A percentile compares a stretch with the other conserved stretches of the same genome.
Evolutionary conservation across 2,113 vertebrate genomes (phyloP).

Genomic region (Megalops atlanticus): DNA sequence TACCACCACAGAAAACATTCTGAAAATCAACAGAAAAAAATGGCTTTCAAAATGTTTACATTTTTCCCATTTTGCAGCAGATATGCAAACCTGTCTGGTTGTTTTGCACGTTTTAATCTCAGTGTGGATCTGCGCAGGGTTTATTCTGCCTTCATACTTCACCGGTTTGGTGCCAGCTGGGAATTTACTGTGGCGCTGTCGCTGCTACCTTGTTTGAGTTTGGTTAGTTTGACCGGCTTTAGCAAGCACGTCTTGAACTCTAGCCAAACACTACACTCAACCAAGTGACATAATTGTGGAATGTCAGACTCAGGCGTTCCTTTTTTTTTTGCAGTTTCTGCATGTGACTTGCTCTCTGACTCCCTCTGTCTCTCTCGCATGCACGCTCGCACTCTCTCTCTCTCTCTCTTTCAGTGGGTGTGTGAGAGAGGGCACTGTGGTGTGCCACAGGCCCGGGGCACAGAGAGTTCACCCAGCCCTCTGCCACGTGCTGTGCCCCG

Average conservation of each 20-base stretch:
- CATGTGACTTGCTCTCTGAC: no score
- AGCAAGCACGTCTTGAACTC: not conserved
- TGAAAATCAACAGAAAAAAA: no score
- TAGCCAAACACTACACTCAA: not conserved
- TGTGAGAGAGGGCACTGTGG: conserved; percentile 24
- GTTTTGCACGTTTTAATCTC: not conserved
- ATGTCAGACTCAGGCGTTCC: not conserved
- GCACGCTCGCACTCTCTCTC: not conserved
- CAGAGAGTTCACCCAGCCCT: conserved; percentile 26
- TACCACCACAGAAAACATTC: not conserved
- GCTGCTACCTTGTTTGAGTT: not conserved
- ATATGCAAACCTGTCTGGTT: not conserved
- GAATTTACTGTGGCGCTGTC: not conserved
- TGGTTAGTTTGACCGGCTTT: not conserved
- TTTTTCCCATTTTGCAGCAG: no score
- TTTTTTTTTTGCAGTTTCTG: no score
- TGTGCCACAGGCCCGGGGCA: conserved; percentile 22
- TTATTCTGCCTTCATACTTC: not conserved
- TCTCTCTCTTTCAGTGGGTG: conserved; percentile 8
- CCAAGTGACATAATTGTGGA: not conserved
- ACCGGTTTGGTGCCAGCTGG: not conserved
- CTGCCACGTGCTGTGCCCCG: not conserved
- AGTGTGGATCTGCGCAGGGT: not conserved
- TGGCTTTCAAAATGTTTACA: no score
- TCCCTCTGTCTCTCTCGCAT: not conserved